Percentiles rank a stretch among this genome's conserved stretches.
phyloP scores from a whole-genome alignment of 2,113 vertebrate genomes.

The Symphodus melops region DNA sequence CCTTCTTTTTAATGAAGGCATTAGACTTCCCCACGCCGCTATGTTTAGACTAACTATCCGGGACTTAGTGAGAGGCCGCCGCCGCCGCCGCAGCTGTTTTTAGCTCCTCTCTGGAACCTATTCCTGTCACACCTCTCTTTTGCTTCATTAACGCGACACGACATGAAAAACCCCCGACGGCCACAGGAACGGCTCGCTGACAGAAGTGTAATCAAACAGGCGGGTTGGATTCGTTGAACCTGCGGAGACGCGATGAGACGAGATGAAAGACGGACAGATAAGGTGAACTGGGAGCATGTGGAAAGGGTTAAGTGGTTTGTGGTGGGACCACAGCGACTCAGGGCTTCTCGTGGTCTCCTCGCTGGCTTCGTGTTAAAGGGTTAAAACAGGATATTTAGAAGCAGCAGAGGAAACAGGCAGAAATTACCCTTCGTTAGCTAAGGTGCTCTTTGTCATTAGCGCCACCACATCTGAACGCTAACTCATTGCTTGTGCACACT shows the following conservation, averaged over 20 bases:
- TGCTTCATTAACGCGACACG: constrained; percentile 16
- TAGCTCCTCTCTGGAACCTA: constrained; percentile 49
- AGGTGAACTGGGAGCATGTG: no score
- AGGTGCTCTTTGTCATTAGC: constrained; percentile 60
- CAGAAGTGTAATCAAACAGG: background rate
- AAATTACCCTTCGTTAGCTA: constrained; percentile 50
- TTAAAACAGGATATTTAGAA: constrained; percentile 36
- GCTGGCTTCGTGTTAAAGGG: constrained; percentile 27
- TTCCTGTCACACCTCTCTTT: constrained; percentile 36
- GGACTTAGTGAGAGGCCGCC: constrained; percentile 26
- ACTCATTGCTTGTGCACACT: constrained; percentile 58
- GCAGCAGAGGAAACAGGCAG: constrained; percentile 49
- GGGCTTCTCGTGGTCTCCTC: constrained; percentile 29
- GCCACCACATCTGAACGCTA: constrained; percentile 54
- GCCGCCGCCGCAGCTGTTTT: constrained; percentile 23
- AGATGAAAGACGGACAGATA: background rate
- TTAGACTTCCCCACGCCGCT: constrained; percentile 42
- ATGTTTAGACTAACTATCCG: constrained; percentile 59
- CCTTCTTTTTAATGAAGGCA: constrained; percentile 44
- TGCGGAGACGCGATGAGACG: background rate
- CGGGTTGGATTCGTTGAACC: background rate
- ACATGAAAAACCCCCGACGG: background rate
- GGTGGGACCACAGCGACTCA: constrained; percentile 28
- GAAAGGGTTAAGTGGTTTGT: constrained; percentile 11
- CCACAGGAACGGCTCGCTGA: background rate